A percentile compares a stretch with the other conserved stretches of the same genome.
These are phyloP conservation scores for Drosophila barbarae DNA, from an alignment of 2,888 invertebrate species.

Conservation along the genomic window DNA sequence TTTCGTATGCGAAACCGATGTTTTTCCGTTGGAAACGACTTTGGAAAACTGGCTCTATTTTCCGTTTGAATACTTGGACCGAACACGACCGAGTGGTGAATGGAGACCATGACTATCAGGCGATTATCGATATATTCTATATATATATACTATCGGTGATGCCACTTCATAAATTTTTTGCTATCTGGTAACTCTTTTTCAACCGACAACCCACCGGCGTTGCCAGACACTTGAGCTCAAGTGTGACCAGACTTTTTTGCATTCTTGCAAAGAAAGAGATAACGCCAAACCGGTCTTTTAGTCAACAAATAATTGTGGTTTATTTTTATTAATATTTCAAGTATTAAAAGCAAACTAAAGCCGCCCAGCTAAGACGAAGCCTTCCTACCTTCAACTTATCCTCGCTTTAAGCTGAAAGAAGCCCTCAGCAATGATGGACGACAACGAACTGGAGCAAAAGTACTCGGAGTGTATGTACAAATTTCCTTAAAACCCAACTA, in stretches of 20 bases:
- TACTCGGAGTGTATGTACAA: constrained; percentile 34
- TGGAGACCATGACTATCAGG: too few species aligned
- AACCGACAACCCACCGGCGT: too few species aligned
- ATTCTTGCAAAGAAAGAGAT: too few species aligned
- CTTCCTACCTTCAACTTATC: too few species aligned
- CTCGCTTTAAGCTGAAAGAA: neutral
- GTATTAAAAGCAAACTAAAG: neutral
- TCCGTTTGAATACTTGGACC: neutral
- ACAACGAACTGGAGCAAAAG: constrained; percentile 3
- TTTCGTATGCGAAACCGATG: constrained; percentile 1
- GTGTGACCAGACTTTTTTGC: too few species aligned
- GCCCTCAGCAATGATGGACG: neutral
- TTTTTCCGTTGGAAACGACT: neutral
- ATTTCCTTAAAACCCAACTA: neutral
- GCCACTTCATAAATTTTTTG: too few species aligned
- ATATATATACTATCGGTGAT: too few species aligned
- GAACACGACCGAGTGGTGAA: too few species aligned
- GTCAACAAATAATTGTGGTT: constrained; percentile 1
- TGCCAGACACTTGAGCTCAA: too few species aligned
- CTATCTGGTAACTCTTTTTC: too few species aligned
- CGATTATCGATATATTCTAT: too few species aligned
- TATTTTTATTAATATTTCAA: neutral
- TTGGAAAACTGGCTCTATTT: neutral
- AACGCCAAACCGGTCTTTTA: neutral
- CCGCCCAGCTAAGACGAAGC: neutral